Evolutionary conservation across 1,140 invertebrate genomes (phyloP).

Genomic region (Nasonia longicornis): DNA sequence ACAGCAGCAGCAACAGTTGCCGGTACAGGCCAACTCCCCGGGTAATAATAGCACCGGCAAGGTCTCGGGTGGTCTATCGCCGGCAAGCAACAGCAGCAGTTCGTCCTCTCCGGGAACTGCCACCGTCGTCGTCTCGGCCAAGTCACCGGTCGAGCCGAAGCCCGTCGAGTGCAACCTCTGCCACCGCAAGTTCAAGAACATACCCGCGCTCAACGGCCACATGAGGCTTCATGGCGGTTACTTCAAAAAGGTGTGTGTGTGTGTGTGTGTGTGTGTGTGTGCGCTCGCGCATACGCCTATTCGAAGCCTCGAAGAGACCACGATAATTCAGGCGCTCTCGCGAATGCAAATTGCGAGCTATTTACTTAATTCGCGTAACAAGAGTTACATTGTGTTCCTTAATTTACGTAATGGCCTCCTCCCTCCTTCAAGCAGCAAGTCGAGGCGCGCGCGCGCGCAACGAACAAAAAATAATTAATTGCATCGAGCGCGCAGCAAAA

Average conservation of each 20-base stretch:
- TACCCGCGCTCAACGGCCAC: slow-evolving; percentile 95
- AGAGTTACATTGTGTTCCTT: not conserved
- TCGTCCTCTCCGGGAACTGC: slow-evolving; percentile 58
- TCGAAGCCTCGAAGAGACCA: no score
- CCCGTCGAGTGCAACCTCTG: slow-evolving; percentile 95
- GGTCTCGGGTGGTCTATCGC: slow-evolving; percentile 61
- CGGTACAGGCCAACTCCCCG: slow-evolving; percentile 67
- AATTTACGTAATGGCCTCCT: not conserved
- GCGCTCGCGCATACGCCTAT: no score
- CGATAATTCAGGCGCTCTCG: no score
- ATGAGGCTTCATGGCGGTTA: slow-evolving; percentile 97
- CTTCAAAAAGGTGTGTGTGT: slow-evolving; percentile 85
- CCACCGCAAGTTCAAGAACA: slow-evolving; percentile 95
- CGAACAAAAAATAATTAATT: slow-evolving; percentile 8
- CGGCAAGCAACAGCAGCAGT: slow-evolving; percentile 54
- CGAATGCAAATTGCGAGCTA: not conserved
- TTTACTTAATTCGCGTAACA: slow-evolving; percentile 5
- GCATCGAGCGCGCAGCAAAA: not conserved
- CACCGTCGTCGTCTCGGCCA: slow-evolving; percentile 66
- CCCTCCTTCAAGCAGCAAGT: no score
- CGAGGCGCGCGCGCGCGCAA: not conserved
- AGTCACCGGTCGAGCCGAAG: slow-evolving; percentile 74
- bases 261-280: not conserved
- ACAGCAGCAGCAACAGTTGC: slow-evolving; percentile 61
- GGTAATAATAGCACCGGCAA: slow-evolving; percentile 61